Base-by-base conservation (phyloP, 2,113 vertebrate species). In the Furnarius figulus region DNA sequence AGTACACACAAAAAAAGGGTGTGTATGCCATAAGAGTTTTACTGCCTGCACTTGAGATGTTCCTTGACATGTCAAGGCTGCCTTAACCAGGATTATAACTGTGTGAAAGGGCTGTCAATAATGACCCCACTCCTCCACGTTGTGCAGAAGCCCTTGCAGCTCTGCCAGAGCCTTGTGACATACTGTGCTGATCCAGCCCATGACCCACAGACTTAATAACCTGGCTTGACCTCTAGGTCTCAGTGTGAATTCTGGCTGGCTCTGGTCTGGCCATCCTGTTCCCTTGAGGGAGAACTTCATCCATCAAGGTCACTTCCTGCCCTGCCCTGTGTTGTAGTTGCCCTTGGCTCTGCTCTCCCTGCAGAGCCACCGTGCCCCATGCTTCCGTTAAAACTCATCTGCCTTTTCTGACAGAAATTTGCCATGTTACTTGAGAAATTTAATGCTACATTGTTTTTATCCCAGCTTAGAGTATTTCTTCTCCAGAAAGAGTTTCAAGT, bases 81-180 rank as follows among this genome's bases (percentile, higher is more conserved):
- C 20, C 61, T 75, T n/a, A 12, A 33, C 13, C 14, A 27, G 16
- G 5, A 3, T 70, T 70, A 49, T 9, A 62, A 5, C 30, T 49
- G 4, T 63, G 52, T 91, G n/a, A 91, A 91, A 77, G 1, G 8
- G 4, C 5, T 40, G 13, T 31, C 27, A 83, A 22, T 44, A 75
- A 61, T n/a, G 9, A 0, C 13, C 0, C 9, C 25, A 7, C 16
- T 35, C 7, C 9, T 7, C 2, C 7, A 61, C 8, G 8, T 39
- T 65, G 27, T 33, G 59, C 23, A 61, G 44, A 12, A 56, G 14
- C 5, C 30, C 20, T 77, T 3, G 5, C 44, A 46, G 44, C 44
- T 46, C 44, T 68, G 39, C 21, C 63, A 72, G 63, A 30, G 61
- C 1, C 9, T 76, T 53, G 8, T 76, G 63, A 72, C 30, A 10